phyloP scores from a whole-genome alignment of 2,113 vertebrate genomes.

The Chunga burmeisteri region DNA sequence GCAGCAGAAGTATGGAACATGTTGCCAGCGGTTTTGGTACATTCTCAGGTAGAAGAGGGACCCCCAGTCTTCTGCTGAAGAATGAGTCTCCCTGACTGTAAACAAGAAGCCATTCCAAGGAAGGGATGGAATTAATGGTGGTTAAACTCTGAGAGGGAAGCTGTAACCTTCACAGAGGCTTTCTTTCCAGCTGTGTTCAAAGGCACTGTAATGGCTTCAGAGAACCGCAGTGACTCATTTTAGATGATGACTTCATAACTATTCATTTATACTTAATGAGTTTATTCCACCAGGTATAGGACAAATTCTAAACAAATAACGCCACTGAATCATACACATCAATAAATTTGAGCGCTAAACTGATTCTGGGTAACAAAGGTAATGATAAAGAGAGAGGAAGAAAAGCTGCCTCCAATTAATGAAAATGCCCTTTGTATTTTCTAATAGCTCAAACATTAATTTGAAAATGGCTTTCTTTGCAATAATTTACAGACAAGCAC shows the following conservation, averaged over 20 bases:
- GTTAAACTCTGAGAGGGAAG: conserved; percentile 47
- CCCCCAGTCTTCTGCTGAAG: neutral
- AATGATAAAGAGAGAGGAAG: conserved; percentile 70
- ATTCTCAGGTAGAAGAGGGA: neutral
- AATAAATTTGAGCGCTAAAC: conserved; percentile 71
- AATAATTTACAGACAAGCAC: conserved; percentile 81
- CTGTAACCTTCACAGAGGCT: conserved; percentile 65
- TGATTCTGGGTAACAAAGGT: conserved; percentile 65
- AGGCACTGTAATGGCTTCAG: conserved; percentile 71
- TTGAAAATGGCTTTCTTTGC: conserved; percentile 76
- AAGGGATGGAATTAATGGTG: conserved; percentile 21
- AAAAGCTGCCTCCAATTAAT: conserved; percentile 75
- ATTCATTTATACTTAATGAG: conserved; percentile 79
- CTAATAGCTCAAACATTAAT: conserved; percentile 80
- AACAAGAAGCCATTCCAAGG: neutral
- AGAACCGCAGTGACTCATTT: conserved; percentile 69
- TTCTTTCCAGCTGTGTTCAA: conserved; percentile 70
- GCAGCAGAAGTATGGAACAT: neutral
- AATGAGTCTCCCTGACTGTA: neutral
- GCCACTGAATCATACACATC: conserved; percentile 67
- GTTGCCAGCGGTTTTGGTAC: neutral
- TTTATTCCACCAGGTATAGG: conserved; percentile 77
- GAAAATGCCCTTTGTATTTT: conserved; percentile 80
- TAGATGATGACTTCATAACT: conserved; percentile 76
- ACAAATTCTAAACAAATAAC: conserved; percentile 74